These are phyloP conservation scores for Somateria mollissima DNA, from an alignment of 2,797 vertebrate species.

Conservation along the genomic window DNA sequence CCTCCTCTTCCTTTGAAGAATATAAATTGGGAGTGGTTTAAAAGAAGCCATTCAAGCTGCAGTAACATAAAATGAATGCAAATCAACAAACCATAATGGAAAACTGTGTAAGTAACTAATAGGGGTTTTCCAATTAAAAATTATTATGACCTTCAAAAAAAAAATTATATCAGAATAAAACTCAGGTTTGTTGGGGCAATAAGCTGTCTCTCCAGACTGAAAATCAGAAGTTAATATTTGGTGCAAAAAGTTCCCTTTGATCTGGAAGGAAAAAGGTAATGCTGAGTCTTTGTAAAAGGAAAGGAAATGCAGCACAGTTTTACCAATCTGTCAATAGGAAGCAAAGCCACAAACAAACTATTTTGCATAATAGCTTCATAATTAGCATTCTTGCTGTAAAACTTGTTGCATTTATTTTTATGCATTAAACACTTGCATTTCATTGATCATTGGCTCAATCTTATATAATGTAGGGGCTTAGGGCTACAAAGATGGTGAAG, in stretches of 20 bases:
- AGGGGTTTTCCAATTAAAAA: neutral
- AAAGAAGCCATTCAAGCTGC: neutral
- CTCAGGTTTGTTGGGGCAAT: neutral
- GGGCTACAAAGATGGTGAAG: no score
- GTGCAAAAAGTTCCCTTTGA: neutral
- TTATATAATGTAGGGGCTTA: neutral
- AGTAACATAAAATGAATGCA: neutral
- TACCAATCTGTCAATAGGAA: neutral
- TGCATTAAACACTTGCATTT: neutral
- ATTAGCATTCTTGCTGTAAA: neutral
- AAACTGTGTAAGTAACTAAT: neutral
- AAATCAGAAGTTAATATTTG: neutral
- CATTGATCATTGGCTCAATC: neutral
- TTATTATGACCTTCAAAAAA: neutral
- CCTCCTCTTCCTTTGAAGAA: neutral
- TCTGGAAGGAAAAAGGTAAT: neutral
- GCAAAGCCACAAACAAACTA: neutral
- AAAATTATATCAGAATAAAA: neutral
- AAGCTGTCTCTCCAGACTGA: neutral
- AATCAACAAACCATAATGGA: neutral
- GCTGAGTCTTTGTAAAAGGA: neutral
- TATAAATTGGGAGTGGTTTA: neutral
- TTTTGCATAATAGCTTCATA: neutral
- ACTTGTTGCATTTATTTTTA: neutral
- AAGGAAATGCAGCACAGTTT: neutral